These are phyloP conservation scores for Noctua fimbriata DNA, from an alignment of 2,888 invertebrate genomes.

Conservation along the genomic window DNA sequence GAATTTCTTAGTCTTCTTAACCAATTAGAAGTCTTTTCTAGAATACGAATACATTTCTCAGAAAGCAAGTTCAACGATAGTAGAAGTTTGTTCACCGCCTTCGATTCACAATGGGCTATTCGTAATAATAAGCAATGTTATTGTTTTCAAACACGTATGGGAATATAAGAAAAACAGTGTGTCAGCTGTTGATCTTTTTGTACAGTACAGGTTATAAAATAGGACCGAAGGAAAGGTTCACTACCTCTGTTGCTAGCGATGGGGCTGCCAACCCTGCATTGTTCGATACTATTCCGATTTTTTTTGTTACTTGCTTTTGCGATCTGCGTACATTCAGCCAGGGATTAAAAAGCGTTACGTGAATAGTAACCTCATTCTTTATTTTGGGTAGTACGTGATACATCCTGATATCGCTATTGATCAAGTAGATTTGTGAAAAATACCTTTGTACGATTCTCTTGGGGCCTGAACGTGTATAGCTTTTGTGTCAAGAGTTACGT, in stretches of 20 bases:
- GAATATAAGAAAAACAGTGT: conserved; percentile 52
- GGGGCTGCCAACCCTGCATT: conserved; percentile 26
- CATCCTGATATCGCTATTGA: conserved; percentile 38
- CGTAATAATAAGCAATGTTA: conserved; percentile 49
- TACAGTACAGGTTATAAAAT: conserved; percentile 51
- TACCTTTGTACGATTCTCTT: conserved; percentile 14
- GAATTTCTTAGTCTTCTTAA: conserved; percentile 34
- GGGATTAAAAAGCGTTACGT: conserved; percentile 51
- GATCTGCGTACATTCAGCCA: conserved; percentile 27
- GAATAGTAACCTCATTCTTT: conserved; percentile 30
- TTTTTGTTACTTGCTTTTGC: conserved; percentile 35
- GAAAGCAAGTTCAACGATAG: conserved; percentile 38
- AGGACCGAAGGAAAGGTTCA: conserved; percentile 30
- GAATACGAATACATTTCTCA: conserved; percentile 17
- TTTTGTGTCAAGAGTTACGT: conserved; percentile 39
- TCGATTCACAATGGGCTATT: conserved; percentile 55
- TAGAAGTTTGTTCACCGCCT: conserved; percentile 40
- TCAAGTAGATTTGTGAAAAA: conserved; percentile 47
- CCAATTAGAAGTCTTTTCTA: conserved; percentile 14
- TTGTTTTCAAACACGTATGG: conserved; percentile 56
- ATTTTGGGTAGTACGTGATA: conserved; percentile 37
- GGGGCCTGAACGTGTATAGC: conserved; percentile 30
- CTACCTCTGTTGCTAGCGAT: conserved; percentile 13
- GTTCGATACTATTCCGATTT: conserved; percentile 25
- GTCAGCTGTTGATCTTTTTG: conserved; percentile 54